phyloP scores from a whole-genome alignment of 2,888 invertebrate genomes.

The Scotopteryx bipunctaria region DNA sequence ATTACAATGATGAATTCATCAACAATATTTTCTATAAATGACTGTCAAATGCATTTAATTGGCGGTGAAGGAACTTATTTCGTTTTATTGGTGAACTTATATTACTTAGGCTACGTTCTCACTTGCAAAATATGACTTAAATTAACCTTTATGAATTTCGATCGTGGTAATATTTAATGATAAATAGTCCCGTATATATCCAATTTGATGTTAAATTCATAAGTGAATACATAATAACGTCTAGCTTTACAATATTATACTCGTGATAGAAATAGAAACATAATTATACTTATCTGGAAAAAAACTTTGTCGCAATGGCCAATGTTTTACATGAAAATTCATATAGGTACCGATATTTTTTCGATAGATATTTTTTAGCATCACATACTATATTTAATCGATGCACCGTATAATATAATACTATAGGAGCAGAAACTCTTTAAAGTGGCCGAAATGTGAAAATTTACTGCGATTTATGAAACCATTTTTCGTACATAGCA shows the following conservation, averaged over 20 bases:
- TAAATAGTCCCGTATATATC: conserved; percentile 1
- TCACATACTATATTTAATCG: conserved; percentile 28
- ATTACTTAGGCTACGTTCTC: conserved; percentile 40
- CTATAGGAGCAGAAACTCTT: conserved; percentile 2
- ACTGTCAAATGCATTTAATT: conserved; percentile 78
- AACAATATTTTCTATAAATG: conserved; percentile 48
- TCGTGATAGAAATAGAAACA: conserved; percentile 72
- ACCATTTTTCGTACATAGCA: too few relatives aligned
- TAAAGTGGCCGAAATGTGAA: too few relatives aligned
- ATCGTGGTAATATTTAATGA: conserved; percentile 1
- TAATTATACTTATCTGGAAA: too few relatives aligned
- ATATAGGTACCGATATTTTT: conserved; percentile 20
- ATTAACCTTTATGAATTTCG: conserved; percentile 10
- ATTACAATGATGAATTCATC: conserved; percentile 63
- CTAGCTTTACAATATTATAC: conserved; percentile 69
- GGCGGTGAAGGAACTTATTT: conserved; percentile 62
- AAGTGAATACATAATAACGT: conserved; percentile 36
- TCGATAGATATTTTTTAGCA: conserved; percentile 26
- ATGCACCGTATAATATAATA: conserved; percentile 13
- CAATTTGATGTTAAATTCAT: conserved; percentile 9
- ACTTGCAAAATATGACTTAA: conserved; percentile 31
- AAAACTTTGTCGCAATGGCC: conserved; percentile 67
- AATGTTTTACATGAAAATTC: conserved; percentile 56
- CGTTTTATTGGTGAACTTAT: conserved; percentile 56
- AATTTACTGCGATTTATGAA: too few relatives aligned